These are phyloP conservation scores for Poecilus cupreus DNA, from an alignment of 2,888 invertebrate genomes.

Conservation along the genomic window DNA sequence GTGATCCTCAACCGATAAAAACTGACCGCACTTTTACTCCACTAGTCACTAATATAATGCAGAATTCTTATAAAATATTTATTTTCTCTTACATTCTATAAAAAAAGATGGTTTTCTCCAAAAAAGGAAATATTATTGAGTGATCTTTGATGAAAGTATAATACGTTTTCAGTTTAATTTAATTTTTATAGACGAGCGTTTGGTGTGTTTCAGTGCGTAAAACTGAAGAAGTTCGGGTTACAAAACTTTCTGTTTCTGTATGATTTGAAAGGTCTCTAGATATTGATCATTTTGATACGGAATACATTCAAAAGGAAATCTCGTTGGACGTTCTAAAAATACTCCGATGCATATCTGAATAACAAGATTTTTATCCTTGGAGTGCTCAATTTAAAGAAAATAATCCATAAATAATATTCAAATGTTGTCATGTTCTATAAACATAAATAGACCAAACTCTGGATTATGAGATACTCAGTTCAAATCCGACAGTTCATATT, in stretches of 20 bases:
- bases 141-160: not conserved
- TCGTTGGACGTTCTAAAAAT: conserved; percentile 20
- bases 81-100: too few species aligned
- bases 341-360: conserved; percentile 24
- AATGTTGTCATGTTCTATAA: too few species aligned
- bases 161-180: not conserved
- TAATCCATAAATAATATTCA: too few species aligned
- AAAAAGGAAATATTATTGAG: too few species aligned
- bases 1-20: too few species aligned
- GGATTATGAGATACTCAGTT: too few species aligned
- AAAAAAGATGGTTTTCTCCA: not conserved
- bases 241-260: not conserved
- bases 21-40: too few species aligned
- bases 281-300: conserved; percentile 38
- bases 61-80: too few species aligned
- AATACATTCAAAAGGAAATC: conserved; percentile 11
- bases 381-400: conserved; percentile 1
- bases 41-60: too few species aligned
- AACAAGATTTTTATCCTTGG: conserved; percentile 1
- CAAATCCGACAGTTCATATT: too few species aligned
- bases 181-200: not conserved
- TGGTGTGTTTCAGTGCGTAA: not conserved
- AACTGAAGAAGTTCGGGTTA: not conserved
- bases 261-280: conserved; percentile 13
- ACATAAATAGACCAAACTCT: too few species aligned